Evolutionary conservation across 2,888 invertebrate genomes (phyloP), one percentile per base, ranked within the genome.

Genomic region (Polyommatus icarus): DNA sequence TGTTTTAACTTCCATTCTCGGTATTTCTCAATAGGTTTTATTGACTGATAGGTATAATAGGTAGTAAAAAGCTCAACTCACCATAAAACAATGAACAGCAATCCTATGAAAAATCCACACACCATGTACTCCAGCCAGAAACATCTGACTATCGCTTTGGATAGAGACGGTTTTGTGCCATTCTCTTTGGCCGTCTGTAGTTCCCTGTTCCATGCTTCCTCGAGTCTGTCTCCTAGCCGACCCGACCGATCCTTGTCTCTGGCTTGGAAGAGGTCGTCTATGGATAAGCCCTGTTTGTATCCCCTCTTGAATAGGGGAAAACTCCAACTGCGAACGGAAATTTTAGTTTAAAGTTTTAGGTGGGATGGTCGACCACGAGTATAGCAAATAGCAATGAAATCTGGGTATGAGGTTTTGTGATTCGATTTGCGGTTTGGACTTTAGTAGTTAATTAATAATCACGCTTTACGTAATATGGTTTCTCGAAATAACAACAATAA

Each of bases 221-320:
- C 96, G 61, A 97, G 89, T 24, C 92, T 91, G 86, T 96, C 95
- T 10, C 96, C 96, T 18, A 97, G 90, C n/a, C 89, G 87, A 79
- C 95, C 95, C 0, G 97, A 97, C 73, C 93, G 89, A 87, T 97
- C 97, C 24, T 90, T 89, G 1, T 93, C 89, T 24, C 96, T 90
- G 10, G 95, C 94, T 84, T 95, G 95, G 90, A 96, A 96, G 36
- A 97, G 88, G 84, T 97, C 96, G 82, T 96, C 95, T 15, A 95
- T 85, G 79, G 95, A 95, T 78, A 97, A 90, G 79, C 96, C 95
- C 80, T 95, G 90, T 82, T 94, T 94, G 83, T 93, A 95, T 73
- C 97, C 97, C 85, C 95, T 94, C 84, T 93, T 94, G 84, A 96
- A 96, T 80, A 95, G 91, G 57, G 95, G 95, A 81, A 96, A 94